Conservation (phyloP, 2,113 vertebrate genomes). For the Saguinus midas region DNA sequence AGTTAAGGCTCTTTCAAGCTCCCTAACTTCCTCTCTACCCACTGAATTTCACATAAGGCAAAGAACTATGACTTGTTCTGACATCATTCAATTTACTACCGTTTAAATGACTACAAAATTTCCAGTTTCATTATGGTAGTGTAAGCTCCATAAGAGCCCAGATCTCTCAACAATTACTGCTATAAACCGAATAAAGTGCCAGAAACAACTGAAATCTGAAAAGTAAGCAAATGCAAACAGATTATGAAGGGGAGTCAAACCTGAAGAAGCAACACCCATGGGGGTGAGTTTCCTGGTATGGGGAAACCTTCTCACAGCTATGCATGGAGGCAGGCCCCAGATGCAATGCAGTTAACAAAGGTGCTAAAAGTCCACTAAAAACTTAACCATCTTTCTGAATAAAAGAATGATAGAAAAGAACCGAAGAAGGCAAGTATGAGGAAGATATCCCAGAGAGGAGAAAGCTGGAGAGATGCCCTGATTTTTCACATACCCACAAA, state of each 20-base stretch:
- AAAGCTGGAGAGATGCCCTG: not conserved
- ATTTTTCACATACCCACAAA: not conserved
- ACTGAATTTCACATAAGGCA: not conserved
- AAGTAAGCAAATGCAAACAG: not conserved
- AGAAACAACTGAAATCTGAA: not conserved
- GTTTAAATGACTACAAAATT: not conserved
- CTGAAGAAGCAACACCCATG: too few species aligned
- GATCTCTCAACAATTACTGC: not conserved
- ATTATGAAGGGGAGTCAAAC: accelerated
- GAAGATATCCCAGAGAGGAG: not conserved
- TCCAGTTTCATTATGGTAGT: not conserved
- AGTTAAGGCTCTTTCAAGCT: not conserved
- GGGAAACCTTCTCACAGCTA: too few species aligned
- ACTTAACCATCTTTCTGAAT: not conserved
- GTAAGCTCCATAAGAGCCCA: not conserved
- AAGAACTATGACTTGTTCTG: not conserved
- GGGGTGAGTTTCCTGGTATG: not conserved
- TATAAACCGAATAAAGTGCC: not conserved
- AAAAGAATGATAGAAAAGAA: not conserved
- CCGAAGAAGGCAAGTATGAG: not conserved
- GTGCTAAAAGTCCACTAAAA: not conserved
- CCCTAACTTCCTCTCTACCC: not conserved
- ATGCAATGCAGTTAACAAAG: too few species aligned
- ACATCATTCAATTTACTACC: not conserved
- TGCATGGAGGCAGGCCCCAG: not conserved